Conservation (phyloP, 2,113 vertebrate species). For the Euleptes europaea region DNA sequence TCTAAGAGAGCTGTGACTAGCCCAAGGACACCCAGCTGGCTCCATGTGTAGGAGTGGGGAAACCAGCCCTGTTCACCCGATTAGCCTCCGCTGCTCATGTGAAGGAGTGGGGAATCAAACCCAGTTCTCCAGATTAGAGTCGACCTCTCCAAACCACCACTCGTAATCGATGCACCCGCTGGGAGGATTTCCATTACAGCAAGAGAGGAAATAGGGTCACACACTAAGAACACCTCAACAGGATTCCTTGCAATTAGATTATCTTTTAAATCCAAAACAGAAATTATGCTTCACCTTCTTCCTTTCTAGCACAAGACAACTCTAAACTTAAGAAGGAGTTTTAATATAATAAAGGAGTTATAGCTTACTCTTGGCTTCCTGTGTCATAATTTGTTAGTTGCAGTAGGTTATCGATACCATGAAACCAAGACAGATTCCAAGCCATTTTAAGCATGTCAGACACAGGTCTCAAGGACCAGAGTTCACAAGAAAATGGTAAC, state of each 20-base stretch:
- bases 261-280: background rate
- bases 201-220: background rate
- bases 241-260: background rate
- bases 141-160: no score
- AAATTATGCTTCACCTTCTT: constrained; percentile 9
- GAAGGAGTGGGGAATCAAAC: no score
- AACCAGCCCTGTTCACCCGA: no score
- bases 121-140: no score
- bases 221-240: constrained; percentile 1
- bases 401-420: constrained; percentile 81
- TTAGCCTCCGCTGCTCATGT: no score
- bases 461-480: constrained; percentile 76
- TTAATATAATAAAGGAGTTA: constrained; percentile 24
- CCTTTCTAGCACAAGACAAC: constrained; percentile 6
- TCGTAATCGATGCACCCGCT: no score
- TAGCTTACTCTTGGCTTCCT: constrained; percentile 75
- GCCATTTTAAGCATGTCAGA: constrained; percentile 84
- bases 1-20: no score
- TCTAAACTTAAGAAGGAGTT: constrained; percentile 15
- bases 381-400: constrained; percentile 58
- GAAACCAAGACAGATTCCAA: constrained; percentile 92
- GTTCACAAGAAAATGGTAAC: constrained; percentile 80
- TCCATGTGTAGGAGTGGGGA: no score
- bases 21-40: no score
- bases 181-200: background rate